Base-by-base conservation (phyloP, 2,797 vertebrate species). In the Falco peregrinus region DNA sequence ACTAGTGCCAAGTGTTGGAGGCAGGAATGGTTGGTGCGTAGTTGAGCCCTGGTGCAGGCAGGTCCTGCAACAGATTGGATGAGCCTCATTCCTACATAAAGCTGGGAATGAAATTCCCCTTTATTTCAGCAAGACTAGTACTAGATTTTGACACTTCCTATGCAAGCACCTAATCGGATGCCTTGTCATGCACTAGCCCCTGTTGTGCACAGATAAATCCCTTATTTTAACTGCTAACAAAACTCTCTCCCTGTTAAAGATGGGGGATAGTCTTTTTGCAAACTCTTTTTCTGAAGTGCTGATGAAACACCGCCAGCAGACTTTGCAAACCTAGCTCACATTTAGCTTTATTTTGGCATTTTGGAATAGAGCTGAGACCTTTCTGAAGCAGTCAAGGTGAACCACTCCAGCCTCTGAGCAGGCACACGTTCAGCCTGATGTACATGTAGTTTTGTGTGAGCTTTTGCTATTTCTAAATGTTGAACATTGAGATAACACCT, bases 11-110 rank as follows among this genome's bases (percentile, higher is more conserved):
- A 43, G n/a, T 0, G 0, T 8, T 13, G 33, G 53, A 29, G 31
- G 6, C 0, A 2, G 64, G 69, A 64, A 57, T 13, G 9, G 41
- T 6, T 0, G 3, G 10, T 9, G 31, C 3, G 0, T 2, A 7
- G 35, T 6, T 1, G 2, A 25, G 28, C 28, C 25, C 41, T 0
- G 2, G 14, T 8, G 10, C 29, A 56, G 47, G 26, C 17, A 67
- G 59, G 10, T 37, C 80, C 77, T 50, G 13, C 16, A 75, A n/a
- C 14, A 61, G n/a, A 12, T 3, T 21, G 48, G 54, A 7, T 20
- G 25, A 89, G 11, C 10, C 26, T 15, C 2, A 41, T 59, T 11
- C 53, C 19, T 11, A 12, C 14, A 7, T 0, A 3, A 69, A 63
- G 26, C 33, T 35, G 24, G 13, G n/a, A 63, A 13, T 17, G 1